phyloP scores from a whole-genome alignment of 2,113 vertebrate species.

The Delphinus delphis region DNA sequence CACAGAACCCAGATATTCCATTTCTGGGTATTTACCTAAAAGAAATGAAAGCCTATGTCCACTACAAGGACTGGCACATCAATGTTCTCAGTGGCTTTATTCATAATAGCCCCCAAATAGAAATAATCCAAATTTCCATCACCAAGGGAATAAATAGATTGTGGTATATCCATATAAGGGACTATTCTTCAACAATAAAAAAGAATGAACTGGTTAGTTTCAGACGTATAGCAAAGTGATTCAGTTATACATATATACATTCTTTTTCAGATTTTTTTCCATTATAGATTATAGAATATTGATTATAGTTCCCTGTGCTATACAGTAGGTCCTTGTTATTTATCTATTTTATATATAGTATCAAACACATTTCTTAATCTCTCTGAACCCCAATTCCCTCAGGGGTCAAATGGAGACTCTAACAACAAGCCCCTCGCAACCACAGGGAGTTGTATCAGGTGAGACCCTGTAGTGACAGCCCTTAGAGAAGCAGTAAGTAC shows the following conservation, averaged over 20 bases:
- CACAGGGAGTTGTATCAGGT: not conserved
- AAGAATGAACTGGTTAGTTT: not conserved
- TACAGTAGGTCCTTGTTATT: not conserved
- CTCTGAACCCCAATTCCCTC: not conserved
- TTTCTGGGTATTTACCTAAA: not conserved
- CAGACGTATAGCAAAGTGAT: not conserved
- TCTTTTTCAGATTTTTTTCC: not conserved
- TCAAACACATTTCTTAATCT: not conserved
- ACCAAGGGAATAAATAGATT: not conserved
- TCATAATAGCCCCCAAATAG: not conserved
- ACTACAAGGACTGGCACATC: not conserved
- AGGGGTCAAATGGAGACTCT: not conserved
- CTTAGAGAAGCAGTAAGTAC: not conserved
- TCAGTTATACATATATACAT: not conserved
- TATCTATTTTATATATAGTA: not conserved
- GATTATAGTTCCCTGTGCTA: not conserved
- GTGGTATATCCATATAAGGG: not conserved
- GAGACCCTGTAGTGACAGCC: not conserved
- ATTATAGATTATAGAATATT: not conserved
- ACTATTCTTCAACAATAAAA: not conserved
- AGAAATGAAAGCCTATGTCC: not conserved
- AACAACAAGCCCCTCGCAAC: not conserved
- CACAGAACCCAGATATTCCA: not conserved
- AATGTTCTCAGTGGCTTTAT: not conserved
- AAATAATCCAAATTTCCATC: not conserved